These are phyloP conservation scores for Ispidina picta DNA, from an alignment of 2,797 vertebrate species.

Conservation along the genomic window DNA sequence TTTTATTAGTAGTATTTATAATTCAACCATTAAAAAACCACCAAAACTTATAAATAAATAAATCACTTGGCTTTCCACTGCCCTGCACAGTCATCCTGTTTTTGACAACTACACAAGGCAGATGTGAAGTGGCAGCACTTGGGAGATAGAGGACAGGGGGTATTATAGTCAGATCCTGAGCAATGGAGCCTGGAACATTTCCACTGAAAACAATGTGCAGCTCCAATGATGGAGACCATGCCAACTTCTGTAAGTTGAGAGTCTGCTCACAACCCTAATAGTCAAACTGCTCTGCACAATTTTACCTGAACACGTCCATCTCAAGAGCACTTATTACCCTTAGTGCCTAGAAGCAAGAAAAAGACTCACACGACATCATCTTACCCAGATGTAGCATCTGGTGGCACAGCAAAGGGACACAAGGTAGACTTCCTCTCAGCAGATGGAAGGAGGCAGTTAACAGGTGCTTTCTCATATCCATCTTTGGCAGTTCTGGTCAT, in stretches of 20 bases:
- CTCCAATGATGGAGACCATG: accelerated
- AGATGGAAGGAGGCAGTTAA: not conserved
- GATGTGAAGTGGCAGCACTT: not conserved
- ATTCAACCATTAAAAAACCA: not conserved
- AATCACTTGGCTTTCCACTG: not conserved
- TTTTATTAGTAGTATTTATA: not conserved
- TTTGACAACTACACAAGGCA: not conserved
- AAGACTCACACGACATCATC: not conserved
- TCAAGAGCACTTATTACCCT: not conserved
- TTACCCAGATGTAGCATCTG: not conserved
- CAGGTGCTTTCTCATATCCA: not conserved
- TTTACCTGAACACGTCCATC: not conserved
- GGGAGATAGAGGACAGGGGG: not conserved
- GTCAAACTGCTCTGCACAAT: not conserved
- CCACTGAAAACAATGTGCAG: not conserved
- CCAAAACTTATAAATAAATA: not conserved
- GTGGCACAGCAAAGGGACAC: not conserved
- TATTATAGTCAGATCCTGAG: not conserved
- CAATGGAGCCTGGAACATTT: not conserved
- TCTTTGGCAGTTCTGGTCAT: not conserved
- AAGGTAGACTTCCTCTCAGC: not conserved
- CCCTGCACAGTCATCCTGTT: not conserved
- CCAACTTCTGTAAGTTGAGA: not conserved
- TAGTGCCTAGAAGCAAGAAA: not conserved
- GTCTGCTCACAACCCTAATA: not conserved